These are phyloP conservation scores for Chrysina gloriosa DNA, from an alignment of 2,888 invertebrate genomes.

Conservation along the genomic window DNA sequence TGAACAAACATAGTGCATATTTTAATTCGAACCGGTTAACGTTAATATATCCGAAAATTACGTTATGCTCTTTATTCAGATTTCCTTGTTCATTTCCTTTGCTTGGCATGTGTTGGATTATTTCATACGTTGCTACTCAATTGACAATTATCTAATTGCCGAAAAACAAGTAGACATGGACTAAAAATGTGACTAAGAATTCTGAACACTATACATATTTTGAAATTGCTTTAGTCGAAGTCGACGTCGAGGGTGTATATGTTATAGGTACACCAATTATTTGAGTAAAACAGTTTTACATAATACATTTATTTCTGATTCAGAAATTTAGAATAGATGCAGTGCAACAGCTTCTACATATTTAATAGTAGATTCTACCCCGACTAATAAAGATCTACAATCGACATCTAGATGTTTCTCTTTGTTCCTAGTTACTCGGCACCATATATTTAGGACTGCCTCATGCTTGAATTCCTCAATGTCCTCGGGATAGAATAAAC, in stretches of 20 bases:
- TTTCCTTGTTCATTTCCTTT: slow-evolving; percentile 1
- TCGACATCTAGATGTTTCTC: too few relatives aligned
- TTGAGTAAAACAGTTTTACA: neutral
- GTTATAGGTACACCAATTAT: too few relatives aligned
- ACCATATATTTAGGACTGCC: too few relatives aligned
- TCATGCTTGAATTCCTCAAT: too few relatives aligned
- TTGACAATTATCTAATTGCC: neutral
- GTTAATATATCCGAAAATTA: neutral
- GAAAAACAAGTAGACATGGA: neutral
- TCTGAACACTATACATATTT: neutral
- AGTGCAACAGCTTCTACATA: neutral
- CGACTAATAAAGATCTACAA: too few relatives aligned
- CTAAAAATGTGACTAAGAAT: neutral
- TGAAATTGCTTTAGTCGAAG: neutral
- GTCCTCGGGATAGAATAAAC: too few relatives aligned
- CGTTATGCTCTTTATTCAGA: neutral
- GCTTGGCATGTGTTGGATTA: neutral
- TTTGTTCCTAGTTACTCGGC: too few relatives aligned
- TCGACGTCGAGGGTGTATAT: neutral
- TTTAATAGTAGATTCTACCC: too few relatives aligned
- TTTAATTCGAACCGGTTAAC: neutral
- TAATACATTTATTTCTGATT: too few relatives aligned
- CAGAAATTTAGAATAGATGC: too few relatives aligned
- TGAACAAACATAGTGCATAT: too few relatives aligned
- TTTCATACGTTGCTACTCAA: neutral